Evolutionary conservation across 2,113 vertebrate species (phyloP), one percentile per base, ranked within the genome.

Genomic region (Cnemophilus loriae): DNA sequence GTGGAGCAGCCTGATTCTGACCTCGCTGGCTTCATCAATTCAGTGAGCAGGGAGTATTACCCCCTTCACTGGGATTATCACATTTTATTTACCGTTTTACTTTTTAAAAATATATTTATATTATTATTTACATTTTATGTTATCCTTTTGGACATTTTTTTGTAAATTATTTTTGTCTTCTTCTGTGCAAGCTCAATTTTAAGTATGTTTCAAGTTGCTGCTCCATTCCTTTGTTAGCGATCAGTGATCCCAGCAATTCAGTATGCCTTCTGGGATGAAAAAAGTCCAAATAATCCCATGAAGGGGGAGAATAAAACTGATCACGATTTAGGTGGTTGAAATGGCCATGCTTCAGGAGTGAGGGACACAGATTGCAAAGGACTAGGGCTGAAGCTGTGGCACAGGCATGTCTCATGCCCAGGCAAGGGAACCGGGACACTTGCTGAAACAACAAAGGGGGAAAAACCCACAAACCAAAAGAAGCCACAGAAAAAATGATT

Each of bases 321-420:
- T 84, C 73, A 37, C 28, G 0, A 0, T 39, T 59, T 55, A 49
- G n/a, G 37, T 19, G 12, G 15, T 11, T 57, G 59, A 91, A 84
- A 55, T 46, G 28, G 24, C 24, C 0, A 0, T 24, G 41, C 11
- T 73, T 69, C 16, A 61, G 46, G 44, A 0, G 1, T 44, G 63
- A 89, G n/a, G 13, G 7, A 89, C 24, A 47, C 3, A 42, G 50
- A 53, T 9, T 44, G 32, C 27, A 87, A 61, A 84, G 32, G 32
- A 26, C 10, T 11, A 9, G 18, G 18, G 20, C 8, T 79, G 52
- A 84, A 89, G 50, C 26, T n/a, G 6, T 1, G 4, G 22, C 32
- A 44, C 24, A 21, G 16, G 20, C 0, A 0, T 21, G 44, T 59
- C 64, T 86, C 9, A 26, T 17, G 37, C 19, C 19, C 32, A n/a